These are phyloP conservation scores for Octomys mimax DNA, from an alignment of 2,797 vertebrate species.

Conservation along the genomic window DNA sequence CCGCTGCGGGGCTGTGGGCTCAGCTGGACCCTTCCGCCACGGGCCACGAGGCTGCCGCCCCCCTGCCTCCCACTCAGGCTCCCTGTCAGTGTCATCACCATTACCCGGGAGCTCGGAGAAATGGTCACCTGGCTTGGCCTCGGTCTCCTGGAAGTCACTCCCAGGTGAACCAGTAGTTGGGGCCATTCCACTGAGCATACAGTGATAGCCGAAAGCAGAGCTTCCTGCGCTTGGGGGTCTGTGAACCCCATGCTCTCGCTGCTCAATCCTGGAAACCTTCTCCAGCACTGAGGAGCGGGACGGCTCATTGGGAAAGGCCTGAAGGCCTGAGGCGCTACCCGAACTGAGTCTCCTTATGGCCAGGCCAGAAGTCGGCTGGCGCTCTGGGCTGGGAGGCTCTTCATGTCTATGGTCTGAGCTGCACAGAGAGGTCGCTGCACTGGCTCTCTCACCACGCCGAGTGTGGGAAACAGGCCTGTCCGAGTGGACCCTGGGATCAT, in stretches of 20 bases:
- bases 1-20: conserved; percentile 71
- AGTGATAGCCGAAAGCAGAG: conserved; percentile 72
- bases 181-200: conserved; percentile 15
- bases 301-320: conserved; percentile 78
- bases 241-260: conserved; percentile 90
- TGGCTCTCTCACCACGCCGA: conserved; percentile 84
- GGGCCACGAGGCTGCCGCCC: conserved; percentile 84
- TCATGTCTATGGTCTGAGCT: conserved; percentile 66
- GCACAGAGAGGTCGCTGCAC: conserved; percentile 56
- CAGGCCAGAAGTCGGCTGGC: conserved; percentile 84
- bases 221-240: conserved; percentile 84
- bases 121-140: conserved; percentile 82
- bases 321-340: conserved; percentile 83
- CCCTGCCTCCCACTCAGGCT: background rate
- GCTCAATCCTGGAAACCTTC: conserved; percentile 95
- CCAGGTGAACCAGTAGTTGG: conserved; percentile 73
- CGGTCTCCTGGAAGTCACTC: conserved; percentile 89
- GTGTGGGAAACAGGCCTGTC: conserved; percentile 75
- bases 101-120: conserved; percentile 64
- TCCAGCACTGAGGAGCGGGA: conserved; percentile 94
- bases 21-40: background rate
- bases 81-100: background rate
- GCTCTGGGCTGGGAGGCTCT: conserved; percentile 66
- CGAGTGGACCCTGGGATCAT: conserved; percentile 74
- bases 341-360: conserved; percentile 90